Conservation (phyloP, 2,797 vertebrate genomes). For the Callimico goeldii region DNA sequence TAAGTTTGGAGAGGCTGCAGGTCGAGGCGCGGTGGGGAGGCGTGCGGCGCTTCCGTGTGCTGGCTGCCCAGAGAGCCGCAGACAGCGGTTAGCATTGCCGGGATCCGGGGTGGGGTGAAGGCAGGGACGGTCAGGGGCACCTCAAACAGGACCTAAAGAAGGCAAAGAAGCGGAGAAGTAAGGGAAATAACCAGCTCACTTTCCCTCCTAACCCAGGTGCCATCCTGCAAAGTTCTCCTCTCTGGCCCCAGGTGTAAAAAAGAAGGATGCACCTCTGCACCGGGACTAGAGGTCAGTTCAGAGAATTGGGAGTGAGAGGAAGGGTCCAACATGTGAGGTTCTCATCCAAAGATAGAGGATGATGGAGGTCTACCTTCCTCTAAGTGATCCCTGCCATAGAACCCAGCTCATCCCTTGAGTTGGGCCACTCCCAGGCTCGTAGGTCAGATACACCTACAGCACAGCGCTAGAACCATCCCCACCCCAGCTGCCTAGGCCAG, state of each 20-base stretch:
- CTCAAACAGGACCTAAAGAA: constrained; percentile 79
- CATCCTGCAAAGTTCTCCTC: not conserved
- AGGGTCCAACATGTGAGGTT: not conserved
- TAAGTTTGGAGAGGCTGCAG: constrained; percentile 86
- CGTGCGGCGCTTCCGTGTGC: constrained; percentile 84
- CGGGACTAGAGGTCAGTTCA: not conserved
- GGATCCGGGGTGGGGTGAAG: constrained; percentile 71
- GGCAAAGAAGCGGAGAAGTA: constrained; percentile 69
- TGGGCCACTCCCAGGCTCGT: not conserved
- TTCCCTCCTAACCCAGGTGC: not conserved
- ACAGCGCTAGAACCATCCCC: not conserved
- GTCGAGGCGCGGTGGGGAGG: constrained; percentile 84
- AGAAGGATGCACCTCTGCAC: constrained; percentile 21
- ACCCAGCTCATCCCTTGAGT: not conserved
- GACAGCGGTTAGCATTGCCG: constrained; percentile 88
- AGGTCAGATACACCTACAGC: not conserved
- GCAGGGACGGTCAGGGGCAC: constrained; percentile 70
- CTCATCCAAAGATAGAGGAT: not conserved
- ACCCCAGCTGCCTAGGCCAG: not conserved
- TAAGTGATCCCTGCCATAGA: not conserved
- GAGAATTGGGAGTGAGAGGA: not conserved
- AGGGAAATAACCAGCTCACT: not conserved
- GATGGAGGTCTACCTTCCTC: not conserved
- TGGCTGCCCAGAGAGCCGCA: constrained; percentile 87
- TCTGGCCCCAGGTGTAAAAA: not conserved